Evolutionary conservation across 1,140 invertebrate genomes (phyloP).

Genomic region (Scaptomyza montana): DNA sequence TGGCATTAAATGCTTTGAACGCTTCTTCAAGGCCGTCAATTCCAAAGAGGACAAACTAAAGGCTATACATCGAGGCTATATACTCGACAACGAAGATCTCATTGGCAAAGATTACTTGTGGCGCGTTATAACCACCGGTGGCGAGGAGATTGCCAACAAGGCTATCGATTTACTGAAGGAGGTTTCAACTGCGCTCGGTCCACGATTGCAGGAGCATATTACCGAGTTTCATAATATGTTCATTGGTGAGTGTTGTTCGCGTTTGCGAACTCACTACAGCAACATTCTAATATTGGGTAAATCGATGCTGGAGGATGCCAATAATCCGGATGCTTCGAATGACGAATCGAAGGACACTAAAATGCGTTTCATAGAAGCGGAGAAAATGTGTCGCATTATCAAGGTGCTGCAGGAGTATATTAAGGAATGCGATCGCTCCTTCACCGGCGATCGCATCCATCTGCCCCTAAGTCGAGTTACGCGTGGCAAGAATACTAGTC

Average conservation of each 20-base stretch:
- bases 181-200: slow-evolving; percentile 96
- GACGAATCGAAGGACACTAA: slow-evolving; percentile 77
- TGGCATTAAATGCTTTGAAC: slow-evolving; percentile 94
- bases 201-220: slow-evolving; percentile 87
- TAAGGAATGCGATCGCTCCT: slow-evolving; percentile 96
- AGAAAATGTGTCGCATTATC: slow-evolving; percentile 96
- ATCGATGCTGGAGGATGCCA: slow-evolving; percentile 77
- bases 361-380: slow-evolving; percentile 87
- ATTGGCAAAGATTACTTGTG: slow-evolving; percentile 98
- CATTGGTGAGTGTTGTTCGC: slow-evolving; percentile 94
- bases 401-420: slow-evolving; percentile 98
- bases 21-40: slow-evolving; percentile 99
- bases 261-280: slow-evolving; percentile 92
- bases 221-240: slow-evolving; percentile 95
- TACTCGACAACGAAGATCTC: slow-evolving; percentile 94
- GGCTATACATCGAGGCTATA: slow-evolving; percentile 91
- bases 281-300: slow-evolving; percentile 85
- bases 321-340: slow-evolving; percentile 64
- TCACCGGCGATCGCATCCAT: slow-evolving; percentile 94
- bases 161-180: slow-evolving; percentile 96
- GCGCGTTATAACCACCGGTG: slow-evolving; percentile 94
- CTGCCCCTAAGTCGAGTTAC: slow-evolving; percentile 87
- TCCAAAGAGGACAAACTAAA: slow-evolving; percentile 97
- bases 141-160: slow-evolving; percentile 95
- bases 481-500: slow-evolving; percentile 94